Evolutionary conservation across 2,888 invertebrate genomes (phyloP), one percentile per base, ranked within the genome.

Genomic region (Pyrocoelia pectoralis): DNA sequence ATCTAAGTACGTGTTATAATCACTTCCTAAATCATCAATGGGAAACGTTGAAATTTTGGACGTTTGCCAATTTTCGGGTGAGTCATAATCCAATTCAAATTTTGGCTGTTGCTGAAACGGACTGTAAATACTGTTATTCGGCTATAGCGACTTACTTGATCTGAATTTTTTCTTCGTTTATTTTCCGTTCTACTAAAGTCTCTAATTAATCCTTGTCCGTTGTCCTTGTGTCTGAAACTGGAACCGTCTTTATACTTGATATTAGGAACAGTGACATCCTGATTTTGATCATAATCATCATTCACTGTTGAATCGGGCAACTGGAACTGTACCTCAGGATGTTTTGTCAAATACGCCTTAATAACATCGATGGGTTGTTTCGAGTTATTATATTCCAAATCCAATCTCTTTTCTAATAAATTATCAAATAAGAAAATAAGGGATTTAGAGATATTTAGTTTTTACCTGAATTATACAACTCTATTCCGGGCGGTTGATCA

Each of bases 401-500:
- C 9, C 56, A 70, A 70, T 57, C 73, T 67, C 54, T 78, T 73
- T 52, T 72, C 79, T 79, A 55, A 38, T 12, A 29, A 66, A 70
- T 12, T 33, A 53, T n/a, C 43, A 60, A 56, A 8, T 29, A 19
- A 43, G 9, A 6, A 6, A 57, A 17, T 46, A 14, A n/a, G 13
- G 14, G 17, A 33, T 24, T n/a, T 38, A 6, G 24, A 17, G 17
- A 54, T 12, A n/a, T 33, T 8, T 12, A 9, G 33, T 10, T 24
- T 67, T 71, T 79, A 88, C 88, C 85, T 68, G 92, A 92, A 73
- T 86, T 87, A 72, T 93, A 93, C 3, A 93, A 78, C n/a, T 87
- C 82, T 50, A 86, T 81, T 18, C 92, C 93, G n/a, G 91, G 91
- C 8, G 89, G 86, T 65, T 87, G 85, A 50, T 88, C 85, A 68